Evolutionary conservation across 2,888 invertebrate genomes (phyloP), one percentile per base, ranked within the genome.

Genomic region (Adineta ricciae): DNA sequence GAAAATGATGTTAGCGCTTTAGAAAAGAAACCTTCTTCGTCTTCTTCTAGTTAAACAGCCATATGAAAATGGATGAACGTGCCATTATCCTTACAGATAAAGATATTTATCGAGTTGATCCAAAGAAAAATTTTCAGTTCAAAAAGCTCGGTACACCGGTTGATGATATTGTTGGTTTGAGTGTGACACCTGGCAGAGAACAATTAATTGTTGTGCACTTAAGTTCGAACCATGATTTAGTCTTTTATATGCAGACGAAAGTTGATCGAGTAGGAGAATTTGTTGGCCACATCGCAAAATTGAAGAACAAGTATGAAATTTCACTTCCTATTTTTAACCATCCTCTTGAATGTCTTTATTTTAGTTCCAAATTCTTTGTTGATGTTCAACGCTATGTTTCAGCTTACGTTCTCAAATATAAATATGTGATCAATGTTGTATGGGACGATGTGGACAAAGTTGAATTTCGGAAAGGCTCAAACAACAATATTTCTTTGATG

Each of bases 81-180:
- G 95, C 95, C 24, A 91, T 97, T 87, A 92, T 96, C 49, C 92
- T 97, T 87, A 96, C 96, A 0, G 96, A 96, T 87, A 92, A 93
- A 36, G 93, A 93, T 50, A 93, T 97, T 87, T 96, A 94, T 91
- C 97, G 97, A 90, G 91, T 97, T 88, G 96, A 97, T 88, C 93
- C 93, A 3, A 91, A 93, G 88, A 96, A 94, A 89, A 90, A 90
- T 84, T 97, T 96, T 91, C 95, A 94, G 89, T 93, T 94, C 4
- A 86, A 56, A 83, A 86, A 84, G 72, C 8, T 38, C 64, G 41
- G 50, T 9, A 54, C 78, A 46, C 46, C 46, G 5, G 36, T 85
- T 24, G 52, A 83, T 54, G 83, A 85, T 38, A 85, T 85, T 38
- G 27, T 24, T 64, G 56, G 56, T 27, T 64, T 64, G 24, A 64